Percentiles rank a stretch among this genome's conserved stretches.
Conservation (phyloP, 2,797 vertebrate genomes). For the Platalea minor region DNA sequence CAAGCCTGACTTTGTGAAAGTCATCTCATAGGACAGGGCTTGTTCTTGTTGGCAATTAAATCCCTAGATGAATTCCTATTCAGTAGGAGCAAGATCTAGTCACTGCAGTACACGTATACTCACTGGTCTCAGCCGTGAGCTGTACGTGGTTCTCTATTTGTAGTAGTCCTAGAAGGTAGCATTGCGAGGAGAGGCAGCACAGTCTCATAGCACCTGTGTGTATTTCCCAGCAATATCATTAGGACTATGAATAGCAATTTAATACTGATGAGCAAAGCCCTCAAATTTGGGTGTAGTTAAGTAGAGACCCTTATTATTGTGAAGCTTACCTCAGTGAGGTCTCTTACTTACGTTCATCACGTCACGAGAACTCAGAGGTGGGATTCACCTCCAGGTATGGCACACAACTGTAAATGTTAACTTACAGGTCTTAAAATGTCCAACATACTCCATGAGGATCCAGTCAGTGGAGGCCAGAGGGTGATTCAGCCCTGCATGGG, state of each 20-base stretch:
- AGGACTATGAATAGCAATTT: background rate
- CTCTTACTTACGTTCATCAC: background rate
- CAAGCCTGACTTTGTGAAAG: background rate
- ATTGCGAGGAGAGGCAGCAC: background rate
- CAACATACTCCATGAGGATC: rapidly evolving
- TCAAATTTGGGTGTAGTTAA: background rate
- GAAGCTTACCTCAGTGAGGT: background rate
- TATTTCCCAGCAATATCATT: background rate
- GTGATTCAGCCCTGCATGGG: background rate
- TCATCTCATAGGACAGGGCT: background rate
- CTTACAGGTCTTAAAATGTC: background rate
- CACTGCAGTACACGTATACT: background rate
- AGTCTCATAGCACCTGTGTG: background rate
- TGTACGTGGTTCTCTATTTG: background rate
- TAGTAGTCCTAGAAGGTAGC: background rate
- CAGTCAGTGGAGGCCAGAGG: background rate
- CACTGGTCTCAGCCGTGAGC: background rate
- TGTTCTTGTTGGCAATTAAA: background rate
- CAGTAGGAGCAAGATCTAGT: background rate
- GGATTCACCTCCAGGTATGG: background rate
- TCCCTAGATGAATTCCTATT: background rate
- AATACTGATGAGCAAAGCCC: background rate
- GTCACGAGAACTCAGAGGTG: background rate
- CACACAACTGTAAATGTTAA: background rate
- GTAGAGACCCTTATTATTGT: background rate